Percentiles rank a stretch among this genome's conserved stretches.
Evolutionary conservation across 64 coral and sea anemone genomes (phyloP).

Genomic region (Montipora foliosa): DNA sequence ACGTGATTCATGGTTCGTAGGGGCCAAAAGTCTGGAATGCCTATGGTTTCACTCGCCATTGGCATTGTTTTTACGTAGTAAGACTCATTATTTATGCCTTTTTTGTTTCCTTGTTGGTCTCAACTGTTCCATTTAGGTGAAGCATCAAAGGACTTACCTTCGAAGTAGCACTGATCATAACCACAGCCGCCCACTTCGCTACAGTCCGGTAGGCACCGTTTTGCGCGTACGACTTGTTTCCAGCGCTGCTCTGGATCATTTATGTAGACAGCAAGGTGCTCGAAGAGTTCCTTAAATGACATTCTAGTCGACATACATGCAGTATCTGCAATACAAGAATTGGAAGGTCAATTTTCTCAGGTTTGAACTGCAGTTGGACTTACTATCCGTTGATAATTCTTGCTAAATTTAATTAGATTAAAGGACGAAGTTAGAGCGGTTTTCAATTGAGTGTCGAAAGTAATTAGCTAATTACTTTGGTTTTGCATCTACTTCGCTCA

Average conservation of each 20-base stretch:
- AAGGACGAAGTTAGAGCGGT: too few relatives aligned
- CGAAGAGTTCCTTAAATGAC: constrained; percentile 94
- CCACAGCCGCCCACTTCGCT: constrained; percentile 86
- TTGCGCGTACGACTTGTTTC: constrained; percentile 95
- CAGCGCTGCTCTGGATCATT: constrained; percentile 87
- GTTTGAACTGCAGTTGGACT: not conserved
- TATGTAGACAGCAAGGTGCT: constrained; percentile 86
- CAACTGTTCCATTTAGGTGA: not conserved
- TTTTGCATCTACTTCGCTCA: too few relatives aligned
- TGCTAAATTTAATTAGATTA: too few relatives aligned
- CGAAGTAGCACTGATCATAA: constrained; percentile 94
- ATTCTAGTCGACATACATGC: constrained; percentile 91
- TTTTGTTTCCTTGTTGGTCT: too few relatives aligned
- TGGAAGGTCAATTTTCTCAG: not conserved
- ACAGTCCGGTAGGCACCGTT: constrained; percentile 84
- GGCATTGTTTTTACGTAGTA: too few relatives aligned
- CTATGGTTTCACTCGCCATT: too few relatives aligned
- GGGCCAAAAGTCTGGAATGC: too few relatives aligned
- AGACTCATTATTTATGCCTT: too few relatives aligned
- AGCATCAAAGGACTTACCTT: constrained; percentile 58
- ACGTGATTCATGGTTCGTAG: too few relatives aligned
- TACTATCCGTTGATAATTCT: too few relatives aligned
- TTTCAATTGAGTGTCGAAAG: too few relatives aligned
- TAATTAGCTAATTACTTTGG: too few relatives aligned
- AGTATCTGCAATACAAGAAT: constrained; percentile 66